Percentiles rank a stretch among this genome's conserved stretches.
Evolutionary conservation across 2,888 invertebrate genomes (phyloP).

Genomic region (Parnassius glacialis): DNA sequence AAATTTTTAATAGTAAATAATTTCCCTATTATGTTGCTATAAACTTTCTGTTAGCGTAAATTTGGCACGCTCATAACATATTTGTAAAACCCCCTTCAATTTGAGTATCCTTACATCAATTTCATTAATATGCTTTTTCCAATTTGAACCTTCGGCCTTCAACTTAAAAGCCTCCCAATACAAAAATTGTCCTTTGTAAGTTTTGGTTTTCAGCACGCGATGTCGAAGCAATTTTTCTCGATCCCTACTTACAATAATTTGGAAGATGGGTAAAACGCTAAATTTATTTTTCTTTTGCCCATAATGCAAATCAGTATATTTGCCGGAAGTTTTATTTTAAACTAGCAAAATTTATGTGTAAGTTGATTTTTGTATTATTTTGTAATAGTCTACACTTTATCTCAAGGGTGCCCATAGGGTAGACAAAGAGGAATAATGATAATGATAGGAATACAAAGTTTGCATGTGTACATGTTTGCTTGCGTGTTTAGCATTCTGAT

Average conservation of each 20-base stretch:
- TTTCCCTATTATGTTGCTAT: no score
- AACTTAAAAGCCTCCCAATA: constrained; percentile 1
- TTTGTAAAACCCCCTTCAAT: not conserved
- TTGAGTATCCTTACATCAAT: not conserved
- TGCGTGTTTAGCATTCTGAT: no score
- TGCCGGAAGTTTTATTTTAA: not conserved
- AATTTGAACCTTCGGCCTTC: constrained; percentile 5
- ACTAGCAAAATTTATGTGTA: not conserved
- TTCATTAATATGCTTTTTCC: not conserved
- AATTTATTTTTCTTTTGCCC: constrained; percentile 17
- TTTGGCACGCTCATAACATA: not conserved
- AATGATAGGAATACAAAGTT: no score
- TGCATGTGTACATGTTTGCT: no score
- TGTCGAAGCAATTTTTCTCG: constrained; percentile 21
- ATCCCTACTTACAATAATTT: constrained; percentile 24
- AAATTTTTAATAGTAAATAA: no score
- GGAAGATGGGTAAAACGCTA: constrained; percentile 12
- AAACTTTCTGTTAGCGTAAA: constrained; percentile 19
- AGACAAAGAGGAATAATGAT: no score
- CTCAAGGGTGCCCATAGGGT: no score
- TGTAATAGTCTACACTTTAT: no score
- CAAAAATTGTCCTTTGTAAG: constrained; percentile 2
- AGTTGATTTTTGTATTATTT: no score
- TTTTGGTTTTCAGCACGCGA: constrained; percentile 17
- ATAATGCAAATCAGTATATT: constrained; percentile 17